phyloP scores from a whole-genome alignment of 2,888 invertebrate species.

The Acleris cristana region DNA sequence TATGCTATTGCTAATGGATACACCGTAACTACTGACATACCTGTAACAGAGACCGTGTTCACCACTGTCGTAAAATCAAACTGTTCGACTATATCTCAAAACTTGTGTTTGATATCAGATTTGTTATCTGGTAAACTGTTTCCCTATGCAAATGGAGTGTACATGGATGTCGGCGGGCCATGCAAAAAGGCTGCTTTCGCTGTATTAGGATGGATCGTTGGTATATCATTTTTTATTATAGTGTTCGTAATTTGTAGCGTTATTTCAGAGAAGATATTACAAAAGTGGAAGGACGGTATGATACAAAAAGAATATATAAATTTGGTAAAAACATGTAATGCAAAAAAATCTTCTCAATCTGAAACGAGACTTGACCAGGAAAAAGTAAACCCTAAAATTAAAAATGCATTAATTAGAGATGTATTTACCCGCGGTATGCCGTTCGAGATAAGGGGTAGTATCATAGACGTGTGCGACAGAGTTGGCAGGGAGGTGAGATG shows the following conservation, averaged over 20 bases:
- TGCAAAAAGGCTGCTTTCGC: conserved; percentile 12
- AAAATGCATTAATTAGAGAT: conserved; percentile 18
- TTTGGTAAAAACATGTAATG: neutral
- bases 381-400: neutral
- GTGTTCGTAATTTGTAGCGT: conserved; percentile 2
- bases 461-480: conserved; percentile 26
- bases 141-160: conserved; percentile 10
- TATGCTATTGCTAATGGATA: conserved; percentile 22
- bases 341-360: neutral
- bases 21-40: conserved; percentile 4
- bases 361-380: neutral
- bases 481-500: conserved; percentile 25
- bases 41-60: neutral
- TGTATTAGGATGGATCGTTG: conserved; percentile 14
- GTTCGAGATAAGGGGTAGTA: conserved; percentile 23
- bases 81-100: conserved; percentile 30
- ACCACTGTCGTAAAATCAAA: conserved; percentile 17
- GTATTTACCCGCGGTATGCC: conserved; percentile 15
- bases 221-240: conserved; percentile 6
- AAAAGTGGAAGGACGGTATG: neutral
- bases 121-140: conserved; percentile 20
- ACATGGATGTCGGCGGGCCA: conserved; percentile 15
- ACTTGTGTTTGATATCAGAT: conserved; percentile 21
- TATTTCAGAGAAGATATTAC: neutral
- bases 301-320: neutral